These are phyloP conservation scores for Drosophila pseudoobscura DNA, from an alignment of 1,140 invertebrate species.

Conservation along the genomic window DNA sequence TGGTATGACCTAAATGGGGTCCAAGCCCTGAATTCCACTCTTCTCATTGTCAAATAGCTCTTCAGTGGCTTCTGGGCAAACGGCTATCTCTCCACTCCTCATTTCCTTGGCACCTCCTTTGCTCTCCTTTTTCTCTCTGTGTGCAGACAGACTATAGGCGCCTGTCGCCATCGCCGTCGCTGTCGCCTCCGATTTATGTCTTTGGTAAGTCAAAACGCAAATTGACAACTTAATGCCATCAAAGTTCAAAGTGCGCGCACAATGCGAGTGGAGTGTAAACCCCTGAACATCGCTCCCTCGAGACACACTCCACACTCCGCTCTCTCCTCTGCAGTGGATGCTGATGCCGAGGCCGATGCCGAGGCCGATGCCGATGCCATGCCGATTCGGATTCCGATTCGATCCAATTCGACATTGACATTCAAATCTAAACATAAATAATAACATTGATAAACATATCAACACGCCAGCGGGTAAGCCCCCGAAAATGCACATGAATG, in stretches of 20 bases:
- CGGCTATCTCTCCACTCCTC: no score
- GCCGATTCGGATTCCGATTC: conserved; percentile 1
- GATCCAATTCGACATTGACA: conserved; percentile 68
- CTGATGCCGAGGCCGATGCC: conserved; percentile 6
- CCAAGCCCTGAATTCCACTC: no score
- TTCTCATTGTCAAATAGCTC: no score
- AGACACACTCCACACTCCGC: neutral
- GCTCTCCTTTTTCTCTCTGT: neutral
- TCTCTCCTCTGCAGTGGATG: conserved; percentile 14
- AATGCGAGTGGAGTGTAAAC: conserved; percentile 25
- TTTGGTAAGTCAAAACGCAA: conserved; percentile 66
- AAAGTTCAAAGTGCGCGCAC: conserved; percentile 71
- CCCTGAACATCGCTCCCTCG: conserved; percentile 24
- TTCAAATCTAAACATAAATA: conserved; percentile 81
- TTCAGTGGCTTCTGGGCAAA: no score
- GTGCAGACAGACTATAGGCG: neutral
- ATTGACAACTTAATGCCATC: conserved; percentile 80
- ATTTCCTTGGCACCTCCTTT: conserved; percentile 10
- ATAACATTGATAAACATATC: conserved; percentile 82
- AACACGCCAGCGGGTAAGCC: conserved; percentile 55
- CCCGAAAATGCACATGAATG: conserved; percentile 32
- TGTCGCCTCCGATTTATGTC: conserved; percentile 34
- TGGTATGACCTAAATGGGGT: no score
- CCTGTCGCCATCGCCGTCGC: neutral
- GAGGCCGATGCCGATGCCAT: neutral